These are phyloP conservation scores for Netelia virgata DNA, from an alignment of 2,888 invertebrate species.

Conservation along the genomic window DNA sequence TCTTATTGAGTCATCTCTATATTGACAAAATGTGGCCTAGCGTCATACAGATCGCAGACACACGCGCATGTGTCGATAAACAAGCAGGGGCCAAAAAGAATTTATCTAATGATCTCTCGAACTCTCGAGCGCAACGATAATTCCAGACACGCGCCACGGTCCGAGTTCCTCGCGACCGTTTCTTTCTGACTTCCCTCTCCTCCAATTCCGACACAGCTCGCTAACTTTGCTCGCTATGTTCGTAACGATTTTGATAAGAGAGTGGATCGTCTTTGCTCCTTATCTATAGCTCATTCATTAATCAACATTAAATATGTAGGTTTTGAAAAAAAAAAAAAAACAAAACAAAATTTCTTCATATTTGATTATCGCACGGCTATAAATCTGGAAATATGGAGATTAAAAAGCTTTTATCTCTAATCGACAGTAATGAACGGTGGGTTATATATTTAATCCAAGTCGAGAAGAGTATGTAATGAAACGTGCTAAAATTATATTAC, in stretches of 20 bases:
- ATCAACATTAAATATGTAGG: conserved; percentile 14
- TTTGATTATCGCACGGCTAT: neutral
- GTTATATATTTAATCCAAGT: conserved; percentile 35
- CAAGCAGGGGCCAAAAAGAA: too few relatives aligned
- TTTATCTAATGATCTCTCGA: neutral
- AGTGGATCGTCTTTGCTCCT: conserved; percentile 22
- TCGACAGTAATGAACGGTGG: neutral
- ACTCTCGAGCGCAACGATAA: conserved; percentile 62
- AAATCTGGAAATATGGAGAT: neutral
- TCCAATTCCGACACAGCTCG: conserved; percentile 9
- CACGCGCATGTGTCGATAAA: too few relatives aligned
- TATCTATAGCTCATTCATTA: neutral
- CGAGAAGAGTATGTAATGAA: neutral
- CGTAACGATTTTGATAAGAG: neutral
- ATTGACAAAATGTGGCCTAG: too few relatives aligned
- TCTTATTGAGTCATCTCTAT: too few relatives aligned
- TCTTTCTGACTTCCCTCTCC: conserved; percentile 12
- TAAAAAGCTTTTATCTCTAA: neutral
- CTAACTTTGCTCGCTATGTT: neutral
- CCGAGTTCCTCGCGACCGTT: conserved; percentile 57
- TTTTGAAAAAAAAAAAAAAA: neutral
- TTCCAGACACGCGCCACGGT: conserved; percentile 79
- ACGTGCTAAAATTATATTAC: too few relatives aligned
- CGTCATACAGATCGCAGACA: too few relatives aligned
- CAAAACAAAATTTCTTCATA: conserved; percentile 9